Evolutionary conservation across 2,888 invertebrate species (phyloP), one percentile per base, ranked within the genome.

Genomic region (Aethes cnicana): DNA sequence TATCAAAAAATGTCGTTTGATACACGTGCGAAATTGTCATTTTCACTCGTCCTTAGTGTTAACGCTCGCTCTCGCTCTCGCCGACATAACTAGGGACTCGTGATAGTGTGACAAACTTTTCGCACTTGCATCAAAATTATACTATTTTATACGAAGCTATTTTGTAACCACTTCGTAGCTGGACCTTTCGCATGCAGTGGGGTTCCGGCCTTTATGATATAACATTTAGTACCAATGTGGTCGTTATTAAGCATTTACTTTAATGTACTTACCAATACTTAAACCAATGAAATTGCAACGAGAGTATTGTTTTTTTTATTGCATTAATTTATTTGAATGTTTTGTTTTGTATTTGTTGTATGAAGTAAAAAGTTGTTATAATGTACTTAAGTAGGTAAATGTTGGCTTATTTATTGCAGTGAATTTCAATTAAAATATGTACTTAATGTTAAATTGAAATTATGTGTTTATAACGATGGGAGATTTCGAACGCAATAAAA

Each of bases 261-360:
- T 58, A 55, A 58, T 56, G 53, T 54, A 44, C 32, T 56, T 55
- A 53, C 53, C 55, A 64, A 62, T 66, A 64, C 62, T 68, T 71
- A 63, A 66, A 68, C 63, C 66, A 68, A 72, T 70, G 66, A 66
- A 66, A 68, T 69, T 66, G 63, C 59, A 67, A 64, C 60, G 62
- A 61, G 46, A 63, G 58, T 60, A 63, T 63, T 59, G 33, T 56
- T 62, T 62, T 67, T 56, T 56, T 43, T 52, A 58, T 55, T 46
- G 41, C 56, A 57, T 55, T 57, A 49, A 53, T 46, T 55, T 62
- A 55, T 50, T 39, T n/a, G n/a, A 33, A 47, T 41, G 25, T 47
- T 47, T 53, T 43, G 3, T 21, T 2, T 35, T 39, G 30, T 9
- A 28, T 43, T 0, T 28, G 30, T 16, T 35, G 3, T 14, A 9